Evolutionary conservation across 1,140 invertebrate genomes (phyloP), one percentile per base, ranked within the genome.

Genomic region (Mercenaria mercenaria): DNA sequence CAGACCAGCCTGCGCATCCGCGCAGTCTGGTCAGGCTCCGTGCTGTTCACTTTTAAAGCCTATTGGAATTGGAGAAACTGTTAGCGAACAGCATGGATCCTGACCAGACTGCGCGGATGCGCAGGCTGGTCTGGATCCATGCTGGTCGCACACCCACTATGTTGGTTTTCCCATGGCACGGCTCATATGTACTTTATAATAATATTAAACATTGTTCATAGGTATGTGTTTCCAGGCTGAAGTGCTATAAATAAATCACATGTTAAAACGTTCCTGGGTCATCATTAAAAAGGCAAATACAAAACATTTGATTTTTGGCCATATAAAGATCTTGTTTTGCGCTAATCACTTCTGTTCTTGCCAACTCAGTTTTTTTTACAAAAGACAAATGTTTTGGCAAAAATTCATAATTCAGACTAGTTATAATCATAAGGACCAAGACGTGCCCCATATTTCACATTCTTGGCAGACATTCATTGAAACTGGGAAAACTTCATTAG

Each of bases 271-370:
- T 18, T 4, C 61, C 6, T 1, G 8, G 61, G 61, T 32, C 61
- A 6, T 67, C 61, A 32, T 67, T n/a, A 67, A 67, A 67, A 29
- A 39, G 18, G 39, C 67, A 72, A 72, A 72, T 72, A 72, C 67
- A 72, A 59, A 72, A 72, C 67, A 15, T 72, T 72, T 72, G 67
- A 72, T 72, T 72, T 72, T 72, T 39, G 34, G 67, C 34, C 67
- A 72, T 72, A 72, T 39, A 72, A 41, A 39, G 18, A 39, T 39
- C 15, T 39, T 2, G 23, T 72, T 37, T 72, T 1, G 20, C 6
- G 18, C 29, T 72, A 72, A 72, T 39, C 34, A 72, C 34, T 39
- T 39, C 3, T 39, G 18, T 72, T 8, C 11, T 15, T 72, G 67
- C 67, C 67, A 72, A 72, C 23, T 72, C 15, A 72, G 59, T 29